These are phyloP conservation scores for Therioaphis trifolii DNA, from an alignment of 2,888 invertebrate species.

Conservation along the genomic window DNA sequence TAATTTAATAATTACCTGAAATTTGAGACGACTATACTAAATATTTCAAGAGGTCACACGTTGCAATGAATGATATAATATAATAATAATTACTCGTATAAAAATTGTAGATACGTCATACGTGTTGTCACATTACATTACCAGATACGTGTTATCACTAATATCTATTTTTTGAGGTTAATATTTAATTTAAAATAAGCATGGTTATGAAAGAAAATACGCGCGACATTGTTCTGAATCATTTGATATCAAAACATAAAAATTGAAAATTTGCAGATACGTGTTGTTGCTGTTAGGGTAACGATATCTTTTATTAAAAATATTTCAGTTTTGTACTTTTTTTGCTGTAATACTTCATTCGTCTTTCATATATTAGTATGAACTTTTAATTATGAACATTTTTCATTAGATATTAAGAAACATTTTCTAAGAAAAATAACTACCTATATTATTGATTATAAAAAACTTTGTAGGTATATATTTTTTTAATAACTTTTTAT, in stretches of 20 bases:
- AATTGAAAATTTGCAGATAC: slow-evolving; percentile 21
- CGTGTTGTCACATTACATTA: slow-evolving; percentile 20
- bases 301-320: no score
- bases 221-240: not conserved
- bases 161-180: slow-evolving; percentile 1
- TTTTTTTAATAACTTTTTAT: no score
- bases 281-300: slow-evolving; percentile 18
- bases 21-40: not conserved
- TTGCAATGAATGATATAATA: not conserved
- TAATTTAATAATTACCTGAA: slow-evolving; percentile 19
- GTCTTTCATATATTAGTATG: no score
- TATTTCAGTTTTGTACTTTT: no score
- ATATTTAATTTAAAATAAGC: not conserved
- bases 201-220: not conserved
- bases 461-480: no score
- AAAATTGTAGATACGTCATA: slow-evolving; percentile 30
- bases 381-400: no score
- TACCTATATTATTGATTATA: no score
- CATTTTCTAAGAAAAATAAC: no score
- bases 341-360: no score
- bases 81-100: no score
- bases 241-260: not conserved
- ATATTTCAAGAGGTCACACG: not conserved
- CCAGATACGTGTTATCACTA: slow-evolving; percentile 13
- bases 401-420: no score